These are phyloP conservation scores for Silurus aristotelis DNA, from an alignment of 2,797 vertebrate species.

Conservation along the genomic window DNA sequence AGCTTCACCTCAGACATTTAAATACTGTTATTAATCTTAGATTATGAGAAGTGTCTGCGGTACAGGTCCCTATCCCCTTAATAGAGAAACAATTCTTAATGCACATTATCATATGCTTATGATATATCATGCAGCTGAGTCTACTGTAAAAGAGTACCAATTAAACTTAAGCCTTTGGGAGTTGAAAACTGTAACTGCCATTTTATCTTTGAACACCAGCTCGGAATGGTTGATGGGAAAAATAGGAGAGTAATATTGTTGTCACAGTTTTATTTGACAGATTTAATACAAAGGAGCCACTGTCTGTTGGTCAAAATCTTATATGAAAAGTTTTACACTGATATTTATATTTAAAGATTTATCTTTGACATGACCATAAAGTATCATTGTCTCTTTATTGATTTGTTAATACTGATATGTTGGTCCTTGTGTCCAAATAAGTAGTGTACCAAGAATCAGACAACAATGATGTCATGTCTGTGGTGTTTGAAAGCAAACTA, in stretches of 20 bases:
- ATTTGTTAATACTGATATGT: constrained; percentile 22
- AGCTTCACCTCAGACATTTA: background rate
- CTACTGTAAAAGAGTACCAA: background rate
- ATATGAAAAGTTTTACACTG: background rate
- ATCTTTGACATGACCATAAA: background rate
- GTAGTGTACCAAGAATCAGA: background rate
- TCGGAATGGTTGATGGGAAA: background rate
- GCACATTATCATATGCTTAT: background rate
- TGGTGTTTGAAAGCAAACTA: constrained; percentile 28
- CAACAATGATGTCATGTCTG: constrained; percentile 29
- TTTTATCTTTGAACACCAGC: background rate
- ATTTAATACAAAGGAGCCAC: background rate
- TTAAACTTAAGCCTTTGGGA: background rate
- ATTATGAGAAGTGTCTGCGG: background rate
- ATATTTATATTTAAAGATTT: background rate
- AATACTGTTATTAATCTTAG: background rate
- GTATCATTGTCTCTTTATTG: background rate
- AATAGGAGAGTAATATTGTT: background rate
- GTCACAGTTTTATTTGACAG: background rate
- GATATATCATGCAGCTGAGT: background rate
- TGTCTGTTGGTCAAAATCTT: background rate
- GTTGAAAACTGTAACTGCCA: background rate
- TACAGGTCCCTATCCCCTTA: background rate
- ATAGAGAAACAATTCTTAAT: background rate
- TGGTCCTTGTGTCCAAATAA: background rate